Evolutionary conservation across 2,888 invertebrate species (phyloP).

Genomic region (Chymomyza amoena): DNA sequence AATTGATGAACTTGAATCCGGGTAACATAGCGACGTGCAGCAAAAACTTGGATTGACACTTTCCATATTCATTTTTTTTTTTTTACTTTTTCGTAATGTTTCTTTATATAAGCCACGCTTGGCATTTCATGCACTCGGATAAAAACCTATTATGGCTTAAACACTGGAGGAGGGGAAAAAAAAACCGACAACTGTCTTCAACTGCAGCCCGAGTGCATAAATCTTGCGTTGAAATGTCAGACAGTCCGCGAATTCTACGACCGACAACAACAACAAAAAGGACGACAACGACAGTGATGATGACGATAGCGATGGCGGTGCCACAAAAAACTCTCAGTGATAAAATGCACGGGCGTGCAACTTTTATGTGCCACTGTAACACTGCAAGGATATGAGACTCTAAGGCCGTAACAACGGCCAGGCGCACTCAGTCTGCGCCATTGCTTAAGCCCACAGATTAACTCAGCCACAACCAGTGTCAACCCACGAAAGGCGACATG

Average conservation of each 20-base stretch:
- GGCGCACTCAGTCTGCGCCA: constrained; percentile 36
- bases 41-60: constrained; percentile 64
- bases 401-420: constrained; percentile 8
- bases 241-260: constrained; percentile 25
- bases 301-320: constrained; percentile 7
- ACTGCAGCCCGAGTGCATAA: constrained; percentile 71
- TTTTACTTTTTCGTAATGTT: not conserved
- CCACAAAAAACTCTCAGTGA: constrained; percentile 45
- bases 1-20: constrained; percentile 47
- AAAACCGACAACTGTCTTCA: constrained; percentile 69
- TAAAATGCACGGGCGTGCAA: constrained; percentile 62
- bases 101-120: not conserved
- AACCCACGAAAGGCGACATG: constrained; percentile 19
- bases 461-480: constrained; percentile 38
- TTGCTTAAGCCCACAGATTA: constrained; percentile 69
- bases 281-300: constrained; percentile 30
- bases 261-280: constrained; percentile 13
- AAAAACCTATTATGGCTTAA: constrained; percentile 61
- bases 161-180: not conserved
- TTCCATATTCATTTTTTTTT: constrained; percentile 44
- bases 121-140: constrained; percentile 66
- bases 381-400: constrained; percentile 12
- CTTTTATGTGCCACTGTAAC: constrained; percentile 50
- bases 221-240: constrained; percentile 70
- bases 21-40: constrained; percentile 7